Base-by-base conservation (phyloP, 1,140 invertebrate genomes). In the Meloidogyne chitwoodi region DNA sequence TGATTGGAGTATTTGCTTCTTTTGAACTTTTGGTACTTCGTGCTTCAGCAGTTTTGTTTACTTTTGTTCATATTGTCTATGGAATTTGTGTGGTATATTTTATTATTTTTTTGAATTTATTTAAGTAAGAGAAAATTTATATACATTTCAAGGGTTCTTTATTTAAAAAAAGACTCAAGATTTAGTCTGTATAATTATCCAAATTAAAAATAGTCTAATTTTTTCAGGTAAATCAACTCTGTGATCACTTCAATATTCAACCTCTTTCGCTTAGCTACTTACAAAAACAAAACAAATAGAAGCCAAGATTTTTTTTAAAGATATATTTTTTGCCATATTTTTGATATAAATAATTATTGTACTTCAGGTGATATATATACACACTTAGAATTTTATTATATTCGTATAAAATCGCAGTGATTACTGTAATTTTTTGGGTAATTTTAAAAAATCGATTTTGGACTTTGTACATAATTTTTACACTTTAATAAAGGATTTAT, bases 51-150 rank as follows among this genome's bases (percentile, higher is more conserved):
- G 68, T 88, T 38, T 79, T 88, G 67, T 83, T 88, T 11, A 88
- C 87, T 4, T 16, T 83, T 19, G 79, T 85, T 29, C 89, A 90
- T 83, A 69, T 90, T 26, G 85, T 88, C 75, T 90, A 89, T 81
- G 89, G 89, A 41, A 77, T 89, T 68, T 87, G 86, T 78, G 88
- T 90, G 83, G 85, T 86, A 64, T 74, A 77, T 78, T 61, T 34
- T 44, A 11, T 56, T 41, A 22, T 29, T 41, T 41, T n/a, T n/a
- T n/a, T n/a, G n/a, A n/a, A n/a, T n/a, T n/a, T n/a, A n/a, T n/a
- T n/a, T n/a, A n/a, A n/a, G n/a, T n/a, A n/a, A n/a, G 10, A 10
- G 31, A 41, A 41, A 14, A 12, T 41, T 41, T 41, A 14, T 41
- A 12, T 10, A 41, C 10, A 14, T 41, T 41, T 12, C 16, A 14